phyloP scores from a whole-genome alignment of 2,113 vertebrate genomes.

The Cyanoramphus novaezelandiae region DNA sequence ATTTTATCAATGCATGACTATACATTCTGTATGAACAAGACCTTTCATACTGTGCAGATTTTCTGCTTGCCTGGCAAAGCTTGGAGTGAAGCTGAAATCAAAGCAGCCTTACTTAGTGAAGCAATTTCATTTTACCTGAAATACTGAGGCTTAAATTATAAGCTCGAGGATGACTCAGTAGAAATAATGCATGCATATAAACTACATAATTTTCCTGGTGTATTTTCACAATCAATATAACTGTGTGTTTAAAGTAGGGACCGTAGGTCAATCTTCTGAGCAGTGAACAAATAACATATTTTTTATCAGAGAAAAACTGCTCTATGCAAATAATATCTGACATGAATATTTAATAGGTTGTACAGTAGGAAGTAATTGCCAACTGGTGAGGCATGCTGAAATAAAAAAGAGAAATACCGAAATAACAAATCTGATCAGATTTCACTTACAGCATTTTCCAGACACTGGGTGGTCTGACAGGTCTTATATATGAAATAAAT shows the following conservation, averaged over 20 bases:
- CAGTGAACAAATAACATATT: constrained; percentile 62
- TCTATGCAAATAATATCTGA: constrained; percentile 66
- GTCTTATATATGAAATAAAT: background rate
- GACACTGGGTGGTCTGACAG: background rate
- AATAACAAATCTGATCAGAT: background rate
- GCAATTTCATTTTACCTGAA: constrained; percentile 69
- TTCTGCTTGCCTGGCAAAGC: constrained; percentile 59
- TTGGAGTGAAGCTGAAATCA: constrained; percentile 67
- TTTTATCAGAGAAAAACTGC: constrained; percentile 59
- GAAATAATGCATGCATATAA: constrained; percentile 69
- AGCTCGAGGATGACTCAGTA: constrained; percentile 67
- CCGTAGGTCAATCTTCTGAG: constrained; percentile 70
- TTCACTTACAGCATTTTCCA: background rate
- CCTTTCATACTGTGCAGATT: constrained; percentile 25
- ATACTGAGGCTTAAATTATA: constrained; percentile 69
- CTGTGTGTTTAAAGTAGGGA: constrained; percentile 67
- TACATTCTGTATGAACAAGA: constrained; percentile 37
- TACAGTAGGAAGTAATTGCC: constrained; percentile 63
- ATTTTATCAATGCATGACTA: constrained; percentile 35
- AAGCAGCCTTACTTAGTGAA: constrained; percentile 56
- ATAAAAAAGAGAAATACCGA: background rate
- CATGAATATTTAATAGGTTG: constrained; percentile 70
- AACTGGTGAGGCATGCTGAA: constrained; percentile 33
- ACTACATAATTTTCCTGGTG: constrained; percentile 63
- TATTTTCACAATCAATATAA: constrained; percentile 68